A percentile compares a stretch with the other conserved stretches of the same genome.
Conservation (phyloP, 2,797 vertebrate genomes). For the Thripadectes ignobilis region DNA sequence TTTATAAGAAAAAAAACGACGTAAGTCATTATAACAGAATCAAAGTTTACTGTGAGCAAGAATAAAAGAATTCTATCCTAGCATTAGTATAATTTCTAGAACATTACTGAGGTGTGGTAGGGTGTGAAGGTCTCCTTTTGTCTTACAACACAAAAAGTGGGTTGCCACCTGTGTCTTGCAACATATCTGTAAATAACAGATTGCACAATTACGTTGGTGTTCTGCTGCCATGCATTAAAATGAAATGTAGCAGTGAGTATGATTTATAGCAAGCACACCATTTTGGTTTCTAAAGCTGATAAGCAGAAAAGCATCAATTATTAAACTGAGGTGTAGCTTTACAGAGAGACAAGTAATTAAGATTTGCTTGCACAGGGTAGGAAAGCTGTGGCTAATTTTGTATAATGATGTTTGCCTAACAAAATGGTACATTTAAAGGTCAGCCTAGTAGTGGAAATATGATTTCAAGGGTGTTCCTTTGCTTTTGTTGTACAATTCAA, state of each 20-base stretch:
- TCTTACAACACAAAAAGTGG: conserved; percentile 29
- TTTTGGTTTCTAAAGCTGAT: conserved; percentile 67
- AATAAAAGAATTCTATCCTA: not conserved
- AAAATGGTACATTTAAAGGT: conserved; percentile 65
- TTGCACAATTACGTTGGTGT: conserved; percentile 68
- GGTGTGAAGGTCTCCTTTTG: conserved; percentile 27
- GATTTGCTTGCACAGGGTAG: conserved; percentile 57
- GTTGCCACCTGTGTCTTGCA: conserved; percentile 47
- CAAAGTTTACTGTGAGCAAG: not conserved
- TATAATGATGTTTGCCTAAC: conserved; percentile 60
- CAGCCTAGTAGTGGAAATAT: conserved; percentile 46
- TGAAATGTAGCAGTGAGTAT: conserved; percentile 55
- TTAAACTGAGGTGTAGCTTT: conserved; percentile 50
- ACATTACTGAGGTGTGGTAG: conserved; percentile 3
- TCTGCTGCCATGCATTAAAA: conserved; percentile 62
- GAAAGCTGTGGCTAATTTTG: conserved; percentile 68
- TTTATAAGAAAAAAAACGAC: not conserved
- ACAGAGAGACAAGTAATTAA: conserved; percentile 54
- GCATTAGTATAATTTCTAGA: not conserved
- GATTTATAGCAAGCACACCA: conserved; percentile 57
- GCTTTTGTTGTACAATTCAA: conserved; percentile 6
- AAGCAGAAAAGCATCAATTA: conserved; percentile 69
- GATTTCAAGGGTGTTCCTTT: conserved; percentile 11
- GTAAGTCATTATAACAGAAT: not conserved
- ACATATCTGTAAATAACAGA: conserved; percentile 71